These are phyloP conservation scores for Ptyas mucosa DNA, from an alignment of 2,113 vertebrate genomes.

Conservation along the genomic window DNA sequence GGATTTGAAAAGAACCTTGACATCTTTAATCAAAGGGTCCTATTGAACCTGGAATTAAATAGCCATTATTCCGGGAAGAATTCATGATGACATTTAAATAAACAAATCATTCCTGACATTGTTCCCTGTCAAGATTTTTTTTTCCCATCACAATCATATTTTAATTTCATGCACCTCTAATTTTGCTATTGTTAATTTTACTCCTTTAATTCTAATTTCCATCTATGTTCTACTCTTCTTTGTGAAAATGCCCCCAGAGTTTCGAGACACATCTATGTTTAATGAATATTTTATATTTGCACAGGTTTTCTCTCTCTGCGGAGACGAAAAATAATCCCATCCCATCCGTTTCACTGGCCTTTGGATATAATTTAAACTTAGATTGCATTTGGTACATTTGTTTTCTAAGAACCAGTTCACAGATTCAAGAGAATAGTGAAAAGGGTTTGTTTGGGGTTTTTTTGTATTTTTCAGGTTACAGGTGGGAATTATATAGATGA, in stretches of 20 bases:
- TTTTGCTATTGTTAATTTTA: conserved; percentile 27
- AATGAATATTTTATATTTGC: conserved; percentile 7
- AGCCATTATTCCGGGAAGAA: neutral
- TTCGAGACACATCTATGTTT: neutral
- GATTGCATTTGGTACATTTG: neutral
- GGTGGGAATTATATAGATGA: neutral
- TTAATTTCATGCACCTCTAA: conserved; percentile 31
- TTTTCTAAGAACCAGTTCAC: neutral
- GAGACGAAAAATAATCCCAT: neutral
- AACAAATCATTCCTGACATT: conserved; percentile 8
- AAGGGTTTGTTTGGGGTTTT: neutral
- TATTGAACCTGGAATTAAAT: neutral
- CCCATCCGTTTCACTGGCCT: neutral
- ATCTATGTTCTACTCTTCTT: conserved; percentile 12
- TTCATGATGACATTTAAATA: conserved; percentile 12
- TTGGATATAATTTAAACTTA: neutral
- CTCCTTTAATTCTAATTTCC: conserved; percentile 16
- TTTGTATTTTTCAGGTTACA: neutral
- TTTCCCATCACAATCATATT: conserved; percentile 22
- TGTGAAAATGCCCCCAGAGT: conserved; percentile 15
- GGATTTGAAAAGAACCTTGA: neutral
- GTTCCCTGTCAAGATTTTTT: neutral
- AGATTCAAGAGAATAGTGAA: neutral
- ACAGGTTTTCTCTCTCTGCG: neutral
- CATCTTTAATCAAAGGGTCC: neutral